Evolutionary conservation across 92 coral and sea anemone genomes (phyloP).

Genomic region (Pocillopora meandrina): DNA sequence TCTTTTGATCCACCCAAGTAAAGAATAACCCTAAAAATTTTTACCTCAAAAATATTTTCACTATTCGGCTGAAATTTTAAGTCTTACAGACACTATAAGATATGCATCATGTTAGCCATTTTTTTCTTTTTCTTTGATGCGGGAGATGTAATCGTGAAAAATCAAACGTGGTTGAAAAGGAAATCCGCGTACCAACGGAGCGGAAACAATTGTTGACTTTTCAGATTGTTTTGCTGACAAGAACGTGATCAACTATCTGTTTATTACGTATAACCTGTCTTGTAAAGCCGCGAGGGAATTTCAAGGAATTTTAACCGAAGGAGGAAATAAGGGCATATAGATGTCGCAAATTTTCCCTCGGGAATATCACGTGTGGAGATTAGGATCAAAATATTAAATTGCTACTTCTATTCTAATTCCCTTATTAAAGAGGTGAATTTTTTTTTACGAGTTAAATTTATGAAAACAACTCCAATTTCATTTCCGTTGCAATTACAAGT

Average conservation of each 20-base stretch:
- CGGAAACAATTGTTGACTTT: not conserved
- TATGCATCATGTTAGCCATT: too few relatives aligned
- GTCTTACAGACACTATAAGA: too few relatives aligned
- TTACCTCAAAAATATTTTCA: too few relatives aligned
- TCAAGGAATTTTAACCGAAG: not conserved
- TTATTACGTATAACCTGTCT: not conserved
- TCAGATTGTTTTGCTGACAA: not conserved
- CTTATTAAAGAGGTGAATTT: too few relatives aligned
- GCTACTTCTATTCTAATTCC: too few relatives aligned
- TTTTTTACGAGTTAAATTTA: too few relatives aligned
- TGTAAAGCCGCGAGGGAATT: not conserved
- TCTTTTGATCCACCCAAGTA: too few relatives aligned
- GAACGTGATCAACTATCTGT: not conserved
- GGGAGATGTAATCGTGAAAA: not conserved
- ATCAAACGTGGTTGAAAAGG: constrained; percentile 1
- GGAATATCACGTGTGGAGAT: too few relatives aligned
- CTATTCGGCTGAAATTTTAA: too few relatives aligned
- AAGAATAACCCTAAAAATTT: too few relatives aligned
- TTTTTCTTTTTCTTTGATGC: not conserved
- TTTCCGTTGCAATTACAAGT: not conserved
- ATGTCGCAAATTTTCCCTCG: not conserved
- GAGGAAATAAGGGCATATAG: too few relatives aligned
- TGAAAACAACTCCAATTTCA: not conserved
- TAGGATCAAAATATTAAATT: too few relatives aligned
- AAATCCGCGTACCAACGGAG: not conserved